phyloP scores from a whole-genome alignment of 2,888 invertebrate species.

The Papilio protenor region DNA sequence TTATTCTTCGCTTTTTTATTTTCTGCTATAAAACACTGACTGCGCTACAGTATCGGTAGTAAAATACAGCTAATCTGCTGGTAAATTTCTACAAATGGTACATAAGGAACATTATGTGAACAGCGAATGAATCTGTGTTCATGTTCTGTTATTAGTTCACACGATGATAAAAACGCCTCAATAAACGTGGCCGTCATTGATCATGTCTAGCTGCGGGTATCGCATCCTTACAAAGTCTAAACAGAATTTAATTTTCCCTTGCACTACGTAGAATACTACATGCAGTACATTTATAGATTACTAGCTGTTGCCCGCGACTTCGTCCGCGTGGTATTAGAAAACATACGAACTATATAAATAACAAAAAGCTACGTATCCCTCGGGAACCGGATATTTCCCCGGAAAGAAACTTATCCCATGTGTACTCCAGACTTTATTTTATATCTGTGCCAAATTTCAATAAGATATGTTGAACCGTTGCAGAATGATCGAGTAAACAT shows the following conservation, averaged over 20 bases:
- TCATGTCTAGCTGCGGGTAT: constrained; percentile 21
- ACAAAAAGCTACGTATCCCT: too few relatives aligned
- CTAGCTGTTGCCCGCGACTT: too few relatives aligned
- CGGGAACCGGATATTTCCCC: too few relatives aligned
- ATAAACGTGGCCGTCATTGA: constrained; percentile 28
- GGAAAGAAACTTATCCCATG: too few relatives aligned
- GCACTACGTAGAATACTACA: neutral
- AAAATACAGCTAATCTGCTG: neutral
- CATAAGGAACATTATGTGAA: too few relatives aligned
- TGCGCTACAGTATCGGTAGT: neutral
- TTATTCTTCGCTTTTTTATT: neutral
- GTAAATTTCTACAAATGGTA: neutral
- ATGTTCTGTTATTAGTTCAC: constrained; percentile 17
- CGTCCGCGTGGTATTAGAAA: too few relatives aligned
- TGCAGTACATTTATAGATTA: neutral
- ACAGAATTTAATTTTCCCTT: neutral
- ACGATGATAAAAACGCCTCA: constrained; percentile 32
- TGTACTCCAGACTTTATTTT: too few relatives aligned
- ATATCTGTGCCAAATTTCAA: too few relatives aligned
- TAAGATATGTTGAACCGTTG: too few relatives aligned
- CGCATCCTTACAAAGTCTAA: neutral
- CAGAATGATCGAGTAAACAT: too few relatives aligned
- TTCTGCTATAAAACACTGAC: neutral
- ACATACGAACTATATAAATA: too few relatives aligned
- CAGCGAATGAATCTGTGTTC: neutral